Percentiles rank a stretch among this genome's conserved stretches.
Conservation (phyloP, 2,888 invertebrate species). For the Hofmannophila pseudospretella region DNA sequence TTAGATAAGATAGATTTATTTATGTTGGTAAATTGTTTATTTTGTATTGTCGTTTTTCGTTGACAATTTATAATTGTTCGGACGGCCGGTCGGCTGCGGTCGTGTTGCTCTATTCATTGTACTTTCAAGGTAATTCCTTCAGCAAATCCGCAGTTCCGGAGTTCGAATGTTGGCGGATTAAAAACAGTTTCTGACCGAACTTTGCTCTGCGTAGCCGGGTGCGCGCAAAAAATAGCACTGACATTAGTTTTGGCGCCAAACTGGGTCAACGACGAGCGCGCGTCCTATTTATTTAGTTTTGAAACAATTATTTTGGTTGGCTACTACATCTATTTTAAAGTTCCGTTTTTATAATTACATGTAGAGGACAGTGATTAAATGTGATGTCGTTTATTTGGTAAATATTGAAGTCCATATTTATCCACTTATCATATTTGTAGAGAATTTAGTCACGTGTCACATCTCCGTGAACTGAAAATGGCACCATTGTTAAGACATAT, state of each 20-base stretch:
- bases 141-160: conserved; percentile 7
- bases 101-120: too few relatives aligned
- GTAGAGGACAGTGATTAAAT: too few relatives aligned
- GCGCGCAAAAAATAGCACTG: conserved; percentile 56
- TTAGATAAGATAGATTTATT: too few relatives aligned
- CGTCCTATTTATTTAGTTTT: conserved; percentile 32
- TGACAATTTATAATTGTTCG: too few relatives aligned
- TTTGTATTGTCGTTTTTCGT: too few relatives aligned
- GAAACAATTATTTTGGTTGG: conserved; percentile 17
- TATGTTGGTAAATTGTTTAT: too few relatives aligned
- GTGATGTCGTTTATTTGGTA: conserved; percentile 49
- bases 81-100: too few relatives aligned
- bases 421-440: not conserved
- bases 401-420: conserved; percentile 6
- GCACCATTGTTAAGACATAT: too few relatives aligned
- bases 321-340: conserved; percentile 18
- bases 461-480: too few relatives aligned
- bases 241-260: conserved; percentile 58
- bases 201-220: conserved; percentile 22
- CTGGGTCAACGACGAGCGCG: conserved; percentile 48
- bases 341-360: too few relatives aligned
- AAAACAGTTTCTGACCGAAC: conserved; percentile 29
- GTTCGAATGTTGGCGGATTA: conserved; percentile 4
- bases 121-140: conserved; percentile 37
- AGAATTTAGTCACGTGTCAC: not conserved